Conservation (phyloP, 2,888 invertebrate genomes). For the Ophion slaviceki region DNA sequence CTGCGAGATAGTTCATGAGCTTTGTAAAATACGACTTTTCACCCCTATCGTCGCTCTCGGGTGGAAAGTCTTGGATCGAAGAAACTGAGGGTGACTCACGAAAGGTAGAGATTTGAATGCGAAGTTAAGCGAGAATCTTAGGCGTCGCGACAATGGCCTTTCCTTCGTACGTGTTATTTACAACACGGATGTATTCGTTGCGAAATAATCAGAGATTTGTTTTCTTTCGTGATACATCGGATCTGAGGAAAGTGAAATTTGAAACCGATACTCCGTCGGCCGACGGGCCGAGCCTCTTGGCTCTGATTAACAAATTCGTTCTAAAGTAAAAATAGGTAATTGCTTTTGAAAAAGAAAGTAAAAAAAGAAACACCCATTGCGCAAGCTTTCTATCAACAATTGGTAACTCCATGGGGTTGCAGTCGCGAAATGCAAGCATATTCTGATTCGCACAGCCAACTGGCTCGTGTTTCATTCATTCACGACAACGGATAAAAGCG, state of each 20-base stretch:
- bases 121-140: constrained; percentile 82
- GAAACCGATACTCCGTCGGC: constrained; percentile 87
- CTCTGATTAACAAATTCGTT: background rate
- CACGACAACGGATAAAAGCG: constrained; percentile 50
- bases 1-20: too few relatives aligned
- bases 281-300: constrained; percentile 73
- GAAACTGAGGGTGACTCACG: constrained; percentile 46
- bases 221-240: background rate
- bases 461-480: constrained; percentile 50
- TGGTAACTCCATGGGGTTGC: background rate
- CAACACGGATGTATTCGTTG: background rate
- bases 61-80: constrained; percentile 38
- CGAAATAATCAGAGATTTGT: background rate
- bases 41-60: background rate
- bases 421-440: background rate
- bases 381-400: constrained; percentile 4
- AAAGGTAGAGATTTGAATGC: constrained; percentile 82
- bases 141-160: constrained; percentile 70
- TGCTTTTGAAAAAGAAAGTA: background rate
- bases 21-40: background rate
- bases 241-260: background rate
- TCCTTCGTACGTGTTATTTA: constrained; percentile 18
- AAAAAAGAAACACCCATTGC: background rate
- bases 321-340: background rate
- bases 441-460: background rate